These are phyloP conservation scores for Cherax destructor DNA, from an alignment of 1,140 invertebrate genomes.

Conservation along the genomic window DNA sequence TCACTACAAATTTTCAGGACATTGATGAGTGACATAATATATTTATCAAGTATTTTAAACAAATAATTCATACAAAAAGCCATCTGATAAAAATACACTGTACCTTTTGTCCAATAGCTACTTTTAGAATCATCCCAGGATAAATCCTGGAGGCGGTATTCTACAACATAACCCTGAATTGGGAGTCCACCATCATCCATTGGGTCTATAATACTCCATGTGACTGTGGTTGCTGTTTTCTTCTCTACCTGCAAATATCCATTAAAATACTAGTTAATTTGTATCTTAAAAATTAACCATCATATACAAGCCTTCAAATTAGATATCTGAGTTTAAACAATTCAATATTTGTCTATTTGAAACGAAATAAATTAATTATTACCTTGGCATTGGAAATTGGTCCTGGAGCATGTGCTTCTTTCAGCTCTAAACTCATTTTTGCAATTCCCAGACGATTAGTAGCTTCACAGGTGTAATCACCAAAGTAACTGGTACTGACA, in stretches of 20 bases:
- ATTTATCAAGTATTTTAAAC: too few species aligned
- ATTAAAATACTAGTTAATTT: background rate
- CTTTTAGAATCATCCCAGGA: conserved; percentile 83
- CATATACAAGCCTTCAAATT: too few species aligned
- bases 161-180: conserved; percentile 82
- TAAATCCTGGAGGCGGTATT: conserved; percentile 82
- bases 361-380: background rate
- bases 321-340: too few species aligned
- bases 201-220: conserved; percentile 85
- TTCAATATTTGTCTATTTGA: too few species aligned
- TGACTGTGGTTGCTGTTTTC: conserved; percentile 85
- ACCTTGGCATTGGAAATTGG: conserved; percentile 73
- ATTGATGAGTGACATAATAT: too few species aligned
- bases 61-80: background rate
- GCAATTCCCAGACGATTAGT: conserved; percentile 84
- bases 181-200: conserved; percentile 84
- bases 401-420: conserved; percentile 82
- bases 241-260: conserved; percentile 41
- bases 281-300: too few species aligned
- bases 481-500: conserved; percentile 81
- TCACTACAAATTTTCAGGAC: too few species aligned
- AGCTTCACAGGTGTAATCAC: conserved; percentile 88
- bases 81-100: conserved; percentile 70
- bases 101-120: conserved; percentile 85
- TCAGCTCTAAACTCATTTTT: conserved; percentile 82